Conservation (phyloP, 1,140 invertebrate species). For the Conus betulinus region DNA sequence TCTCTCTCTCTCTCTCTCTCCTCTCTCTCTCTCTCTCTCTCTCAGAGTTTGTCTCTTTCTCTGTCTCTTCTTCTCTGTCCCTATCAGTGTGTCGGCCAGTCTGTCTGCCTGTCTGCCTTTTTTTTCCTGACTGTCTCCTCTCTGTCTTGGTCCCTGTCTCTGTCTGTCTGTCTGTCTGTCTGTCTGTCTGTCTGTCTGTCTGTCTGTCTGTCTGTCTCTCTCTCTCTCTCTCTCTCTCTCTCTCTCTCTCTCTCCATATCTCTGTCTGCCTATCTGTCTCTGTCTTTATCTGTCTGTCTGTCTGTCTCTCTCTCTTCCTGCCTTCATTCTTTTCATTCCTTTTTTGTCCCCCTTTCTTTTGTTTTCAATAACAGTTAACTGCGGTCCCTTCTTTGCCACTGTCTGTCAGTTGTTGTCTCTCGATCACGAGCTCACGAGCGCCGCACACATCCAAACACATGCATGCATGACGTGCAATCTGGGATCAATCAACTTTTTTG, state of each 20-base stretch:
- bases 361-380: no score
- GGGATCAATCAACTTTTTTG: neutral
- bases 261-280: neutral
- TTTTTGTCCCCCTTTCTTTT: neutral
- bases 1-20: no score
- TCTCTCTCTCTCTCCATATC: neutral
- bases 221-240: neutral
- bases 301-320: neutral
- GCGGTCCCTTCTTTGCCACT: no score
- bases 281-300: neutral
- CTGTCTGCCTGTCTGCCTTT: no score
- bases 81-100: no score
- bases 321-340: neutral
- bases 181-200: neutral
- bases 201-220: neutral
- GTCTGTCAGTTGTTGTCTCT: neutral
- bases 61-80: no score
- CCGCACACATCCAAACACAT: neutral
- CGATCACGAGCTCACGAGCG: neutral
- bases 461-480: neutral
- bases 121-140: neutral
- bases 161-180: no score
- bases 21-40: no score
- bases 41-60: no score
- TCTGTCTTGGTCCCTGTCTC: neutral